Percentiles rank a stretch among this genome's conserved stretches.
Conservation (phyloP, 2,797 vertebrate species). For the Centropyge bicolor region DNA sequence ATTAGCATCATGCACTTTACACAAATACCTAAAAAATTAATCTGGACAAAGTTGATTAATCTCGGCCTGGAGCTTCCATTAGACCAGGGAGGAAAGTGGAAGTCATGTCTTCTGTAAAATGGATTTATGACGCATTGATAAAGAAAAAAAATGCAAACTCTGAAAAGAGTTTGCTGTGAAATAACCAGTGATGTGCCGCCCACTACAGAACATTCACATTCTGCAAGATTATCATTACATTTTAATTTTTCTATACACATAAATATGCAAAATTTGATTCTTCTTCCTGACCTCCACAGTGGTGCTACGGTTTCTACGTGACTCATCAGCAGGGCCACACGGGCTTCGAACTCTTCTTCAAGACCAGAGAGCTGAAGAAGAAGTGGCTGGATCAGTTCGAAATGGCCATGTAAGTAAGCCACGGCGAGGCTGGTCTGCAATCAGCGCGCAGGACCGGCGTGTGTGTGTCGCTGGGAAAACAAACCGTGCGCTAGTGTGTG, state of each 20-base stretch:
- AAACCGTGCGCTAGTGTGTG: slow-evolving; percentile 17
- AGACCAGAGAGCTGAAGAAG: slow-evolving; percentile 97
- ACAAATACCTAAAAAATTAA: too few species aligned
- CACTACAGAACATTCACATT: not conserved
- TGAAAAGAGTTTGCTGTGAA: not conserved
- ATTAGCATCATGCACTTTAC: too few species aligned
- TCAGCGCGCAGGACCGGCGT: slow-evolving; percentile 1
- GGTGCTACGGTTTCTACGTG: slow-evolving; percentile 97
- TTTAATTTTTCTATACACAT: slow-evolving; percentile 1
- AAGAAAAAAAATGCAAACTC: slow-evolving; percentile 5
- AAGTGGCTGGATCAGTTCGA: slow-evolving; percentile 98
- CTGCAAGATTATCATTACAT: slow-evolving; percentile 4
- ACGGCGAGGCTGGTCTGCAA: slow-evolving; percentile 8
- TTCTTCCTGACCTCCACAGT: slow-evolving; percentile 84
- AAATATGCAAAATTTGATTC: slow-evolving; percentile 37
- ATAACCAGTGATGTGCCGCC: too few species aligned
- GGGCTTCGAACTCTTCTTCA: slow-evolving; percentile 95
- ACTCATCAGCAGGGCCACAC: slow-evolving; percentile 94
- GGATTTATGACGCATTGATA: not conserved
- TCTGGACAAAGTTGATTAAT: too few species aligned
- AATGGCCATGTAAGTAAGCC: slow-evolving; percentile 94
- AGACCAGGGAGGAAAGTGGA: too few species aligned
- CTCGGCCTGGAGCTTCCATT: too few species aligned
- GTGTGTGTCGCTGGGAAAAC: slow-evolving; percentile 23
- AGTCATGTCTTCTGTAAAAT: too few species aligned